Evolutionary conservation across 2,113 vertebrate genomes (phyloP), one percentile per base, ranked within the genome.

Genomic region (Gallinago jamesoni): DNA sequence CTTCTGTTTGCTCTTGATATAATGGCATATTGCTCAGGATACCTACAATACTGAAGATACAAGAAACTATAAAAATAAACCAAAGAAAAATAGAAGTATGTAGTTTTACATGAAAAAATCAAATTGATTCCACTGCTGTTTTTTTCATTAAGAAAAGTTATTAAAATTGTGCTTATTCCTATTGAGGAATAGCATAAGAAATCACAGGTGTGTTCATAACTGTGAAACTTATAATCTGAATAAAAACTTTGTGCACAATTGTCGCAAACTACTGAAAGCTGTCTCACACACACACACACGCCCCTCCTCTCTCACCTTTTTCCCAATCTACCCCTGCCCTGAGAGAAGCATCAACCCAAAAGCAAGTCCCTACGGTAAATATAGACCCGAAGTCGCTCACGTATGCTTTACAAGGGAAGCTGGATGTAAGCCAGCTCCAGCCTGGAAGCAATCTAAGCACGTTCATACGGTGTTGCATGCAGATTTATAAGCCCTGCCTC

Each of bases 401-500:
- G 21, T 52, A 48, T 57, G 41, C 53, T 82, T 73, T 69, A 18
- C 28, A 59, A 14, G 53, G 19, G 63, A 84, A 78, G 62, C 23
- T 92, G 93, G 79, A 92, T 50, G 37, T 30, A 39, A 92, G 86
- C 91, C 96, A 97, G 86, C 89, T 89, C 50, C 5, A 8, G n/a
- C 11, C 68, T 89, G 60, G 52, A 92, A 90, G 91, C 83, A 95
- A 94, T 70, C 76, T 92, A n/a, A 90, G 62, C 90, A 95, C 70
- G 28, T 90, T 76, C 92, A 35, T 53, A 88, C 45, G 37, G 75
- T 37, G 72, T 20, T 90, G 91, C 74, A 92, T 87, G 91, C 89
- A 96, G 79, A 93, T 92, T 95, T 97, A 89, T 84, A 92, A 97
- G 28, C 91, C 76, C 80, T 93, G 94, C 63, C 64, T 90, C 93